Base-by-base conservation (phyloP, 1,140 invertebrate species). In the Pseudomyrmex sp. region DNA sequence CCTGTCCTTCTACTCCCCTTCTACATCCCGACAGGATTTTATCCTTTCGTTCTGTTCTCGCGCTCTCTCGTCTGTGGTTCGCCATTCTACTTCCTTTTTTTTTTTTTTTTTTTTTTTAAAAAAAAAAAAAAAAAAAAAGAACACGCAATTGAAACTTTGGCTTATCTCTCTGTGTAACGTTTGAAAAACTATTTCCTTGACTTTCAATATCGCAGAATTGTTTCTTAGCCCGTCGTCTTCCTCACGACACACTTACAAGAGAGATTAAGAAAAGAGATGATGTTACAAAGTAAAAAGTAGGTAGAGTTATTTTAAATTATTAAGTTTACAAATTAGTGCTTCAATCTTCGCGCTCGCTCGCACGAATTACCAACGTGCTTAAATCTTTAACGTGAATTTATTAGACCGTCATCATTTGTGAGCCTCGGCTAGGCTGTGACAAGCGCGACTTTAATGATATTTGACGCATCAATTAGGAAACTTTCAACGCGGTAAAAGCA, bases 11-110 rank as follows among this genome's bases (percentile, higher is more conserved):
- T 75, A 48, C 23, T 7, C 9, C 23, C 26, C 50, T 46, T 18
- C 56, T 5, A 12, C 2, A 15, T 48, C 18, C 20, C 18, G 20
- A 72, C n/a, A 63, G 23, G n/a, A 65, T 79, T 66, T 72, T 35
- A 63, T 65, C 5, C 23, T 58, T 56, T 68, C 69, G 56, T 75
- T 12, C 56, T n/a, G 72, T 70, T 84, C 59, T 83, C 50, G 26
- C 35, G 26, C 35, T 70, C 52, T 70, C 52, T 23, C n/a, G 3
- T 52, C 46, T 35, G 15, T 4, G n/a, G 35, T 20, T 44, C 8
- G 15, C 13, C 61, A 12, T 54, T 35, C 15, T 62, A 48, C 35
- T 35, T 35, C 5, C 35, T 7, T 7, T 35, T 35, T 35, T 35
- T 35, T 35, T 35, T 72, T 5, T 35, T 35, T 35, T 35, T 35